phyloP scores from a whole-genome alignment of 2,888 invertebrate species.

The Caenorhabditis uteleia region DNA sequence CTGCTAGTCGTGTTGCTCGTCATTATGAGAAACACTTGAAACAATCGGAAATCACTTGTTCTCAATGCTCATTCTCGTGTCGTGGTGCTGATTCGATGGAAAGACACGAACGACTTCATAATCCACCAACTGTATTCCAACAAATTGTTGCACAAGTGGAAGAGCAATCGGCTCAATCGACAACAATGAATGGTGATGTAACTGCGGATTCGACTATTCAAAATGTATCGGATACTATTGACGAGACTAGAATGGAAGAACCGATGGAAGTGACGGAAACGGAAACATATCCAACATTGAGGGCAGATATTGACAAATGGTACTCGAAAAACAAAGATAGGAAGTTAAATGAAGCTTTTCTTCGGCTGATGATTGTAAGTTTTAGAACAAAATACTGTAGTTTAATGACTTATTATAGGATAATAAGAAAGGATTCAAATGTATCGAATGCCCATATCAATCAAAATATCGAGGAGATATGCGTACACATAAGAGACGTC shows the following conservation, averaged over 20 bases:
- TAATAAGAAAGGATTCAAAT: conserved; percentile 26
- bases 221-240: too few species aligned
- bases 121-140: too few species aligned
- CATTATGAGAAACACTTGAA: conserved; percentile 24
- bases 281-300: too few species aligned
- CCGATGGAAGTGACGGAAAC: too few species aligned
- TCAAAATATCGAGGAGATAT: conserved; percentile 49
- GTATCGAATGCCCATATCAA: conserved; percentile 46
- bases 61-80: conserved; percentile 33
- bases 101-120: conserved; percentile 38
- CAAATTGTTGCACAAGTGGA: too few species aligned
- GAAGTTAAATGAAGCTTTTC: conserved; percentile 12
- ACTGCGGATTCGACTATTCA: too few species aligned
- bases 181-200: too few species aligned
- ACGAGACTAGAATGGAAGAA: too few species aligned
- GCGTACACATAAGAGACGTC: conserved; percentile 39
- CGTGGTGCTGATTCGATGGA: conserved; percentile 25
- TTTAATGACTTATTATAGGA: not conserved
- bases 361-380: conserved; percentile 8
- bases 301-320: too few species aligned
- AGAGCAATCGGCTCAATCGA: too few species aligned
- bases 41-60: conserved; percentile 16
- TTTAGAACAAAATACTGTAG: too few species aligned
- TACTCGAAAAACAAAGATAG: conserved; percentile 1
- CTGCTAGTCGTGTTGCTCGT: conserved; percentile 12